phyloP scores from a whole-genome alignment of 23 tunicate genomes.

The Phallusia fumigata region DNA sequence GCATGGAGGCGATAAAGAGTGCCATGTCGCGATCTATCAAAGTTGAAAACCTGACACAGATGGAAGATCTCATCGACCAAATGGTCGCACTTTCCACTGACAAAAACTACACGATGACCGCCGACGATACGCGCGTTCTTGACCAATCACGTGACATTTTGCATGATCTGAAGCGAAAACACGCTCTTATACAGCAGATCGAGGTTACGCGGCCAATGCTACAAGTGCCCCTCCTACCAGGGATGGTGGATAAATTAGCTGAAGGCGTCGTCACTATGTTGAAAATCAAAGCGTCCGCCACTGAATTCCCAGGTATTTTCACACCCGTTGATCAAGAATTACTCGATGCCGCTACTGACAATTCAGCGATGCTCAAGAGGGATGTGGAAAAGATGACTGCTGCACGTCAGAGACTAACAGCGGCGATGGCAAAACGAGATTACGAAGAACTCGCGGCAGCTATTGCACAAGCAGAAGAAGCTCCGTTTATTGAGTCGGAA shows the following conservation, averaged over 20 bases:
- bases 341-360: slow-evolving; percentile 30
- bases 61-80: slow-evolving; percentile 73
- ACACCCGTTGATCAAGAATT: slow-evolving; percentile 40
- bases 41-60: slow-evolving; percentile 59
- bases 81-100: slow-evolving; percentile 60
- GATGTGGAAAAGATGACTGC: slow-evolving; percentile 40
- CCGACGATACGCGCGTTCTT: slow-evolving; percentile 62
- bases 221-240: slow-evolving; percentile 45
- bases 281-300: slow-evolving; percentile 44
- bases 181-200: slow-evolving; percentile 48
- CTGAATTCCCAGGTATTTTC: slow-evolving; percentile 57
- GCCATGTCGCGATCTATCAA: slow-evolving; percentile 47
- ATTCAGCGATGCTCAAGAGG: slow-evolving; percentile 18
- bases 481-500: slow-evolving; percentile 41
- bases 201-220: slow-evolving; percentile 41
- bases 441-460: slow-evolving; percentile 31
- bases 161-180: slow-evolving; percentile 50
- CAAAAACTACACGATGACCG: slow-evolving; percentile 54
- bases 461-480: slow-evolving; percentile 29
- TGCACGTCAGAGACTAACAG: slow-evolving; percentile 24
- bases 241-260: slow-evolving; percentile 20
- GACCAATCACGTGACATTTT: slow-evolving; percentile 65
- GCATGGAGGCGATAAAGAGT: slow-evolving; percentile 78
- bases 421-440: slow-evolving; percentile 39
- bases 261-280: slow-evolving; percentile 53